Conservation (phyloP, 2,113 vertebrate species). For the Eupsittula cactorum region DNA sequence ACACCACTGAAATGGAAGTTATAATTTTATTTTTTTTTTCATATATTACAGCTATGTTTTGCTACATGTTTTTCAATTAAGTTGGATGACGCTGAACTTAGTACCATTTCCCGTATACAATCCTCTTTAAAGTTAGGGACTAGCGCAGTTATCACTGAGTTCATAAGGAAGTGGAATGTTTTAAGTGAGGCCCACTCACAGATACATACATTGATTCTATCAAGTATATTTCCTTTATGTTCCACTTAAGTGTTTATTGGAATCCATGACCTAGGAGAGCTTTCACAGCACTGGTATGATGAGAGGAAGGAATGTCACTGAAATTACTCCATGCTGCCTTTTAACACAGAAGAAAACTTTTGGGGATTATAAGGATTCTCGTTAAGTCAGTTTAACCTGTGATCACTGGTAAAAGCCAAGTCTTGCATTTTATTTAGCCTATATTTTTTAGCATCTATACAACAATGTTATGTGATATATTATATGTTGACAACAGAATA, state of each 20-base stretch:
- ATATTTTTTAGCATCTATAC: background rate
- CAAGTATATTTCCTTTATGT: background rate
- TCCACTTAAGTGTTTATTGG: background rate
- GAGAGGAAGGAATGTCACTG: background rate
- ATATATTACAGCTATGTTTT: background rate
- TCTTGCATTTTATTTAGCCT: background rate
- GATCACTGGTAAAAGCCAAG: background rate
- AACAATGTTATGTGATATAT: slow-evolving; percentile 19
- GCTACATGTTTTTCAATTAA: background rate
- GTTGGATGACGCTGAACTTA: background rate
- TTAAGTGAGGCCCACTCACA: background rate
- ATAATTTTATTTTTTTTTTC: background rate
- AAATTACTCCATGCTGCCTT: background rate
- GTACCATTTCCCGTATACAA: background rate
- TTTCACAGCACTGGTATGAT: background rate
- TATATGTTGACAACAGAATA: slow-evolving; percentile 51
- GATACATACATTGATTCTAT: background rate
- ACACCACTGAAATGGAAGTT: background rate
- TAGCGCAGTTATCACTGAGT: background rate
- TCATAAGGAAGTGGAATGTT: background rate
- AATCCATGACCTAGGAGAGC: background rate
- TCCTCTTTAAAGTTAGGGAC: background rate
- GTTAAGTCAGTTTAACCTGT: background rate
- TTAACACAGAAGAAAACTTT: background rate
- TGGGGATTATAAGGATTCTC: background rate